Evolutionary conservation across 2,113 vertebrate genomes (phyloP).

Genomic region (Phainopepla nitens): DNA sequence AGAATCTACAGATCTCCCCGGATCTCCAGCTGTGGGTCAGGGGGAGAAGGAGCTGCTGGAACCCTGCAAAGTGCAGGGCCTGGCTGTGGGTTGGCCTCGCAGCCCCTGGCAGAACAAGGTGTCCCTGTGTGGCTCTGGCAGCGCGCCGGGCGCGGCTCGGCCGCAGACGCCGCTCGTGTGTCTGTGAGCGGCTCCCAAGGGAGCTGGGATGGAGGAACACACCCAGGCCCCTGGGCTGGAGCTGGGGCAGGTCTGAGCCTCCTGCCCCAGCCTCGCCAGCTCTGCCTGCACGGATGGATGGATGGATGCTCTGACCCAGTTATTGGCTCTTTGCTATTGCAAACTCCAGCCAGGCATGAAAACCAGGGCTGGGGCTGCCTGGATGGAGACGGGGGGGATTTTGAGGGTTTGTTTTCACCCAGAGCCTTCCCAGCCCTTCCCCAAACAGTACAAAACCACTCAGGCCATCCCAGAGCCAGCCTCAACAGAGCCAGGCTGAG

Average conservation of each 20-base stretch:
- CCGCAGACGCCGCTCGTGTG: background rate
- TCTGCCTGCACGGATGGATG: background rate
- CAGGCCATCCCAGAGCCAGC: background rate
- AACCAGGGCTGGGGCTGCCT: background rate
- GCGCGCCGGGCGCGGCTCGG: accelerated
- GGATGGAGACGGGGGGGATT: background rate
- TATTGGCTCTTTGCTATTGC: background rate
- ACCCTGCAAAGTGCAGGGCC: background rate
- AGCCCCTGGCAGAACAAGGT: background rate
- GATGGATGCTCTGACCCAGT: constrained; percentile 27
- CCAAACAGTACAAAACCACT: background rate
- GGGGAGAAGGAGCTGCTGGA: background rate
- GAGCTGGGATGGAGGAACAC: accelerated
- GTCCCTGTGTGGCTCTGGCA: background rate
- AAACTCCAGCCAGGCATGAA: constrained; percentile 3
- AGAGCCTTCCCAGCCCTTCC: background rate
- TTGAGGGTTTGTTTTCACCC: background rate
- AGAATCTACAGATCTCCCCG: accelerated
- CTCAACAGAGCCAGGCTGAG: background rate
- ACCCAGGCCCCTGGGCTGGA: background rate
- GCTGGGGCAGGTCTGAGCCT: background rate
- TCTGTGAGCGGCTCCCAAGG: background rate
- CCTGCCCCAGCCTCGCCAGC: background rate
- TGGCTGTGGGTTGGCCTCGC: background rate
- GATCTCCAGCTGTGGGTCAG: accelerated